A percentile compares a stretch with the other conserved stretches of the same genome.
Conservation (phyloP, 2,797 vertebrate species). For the Aldrovandia affinis region DNA sequence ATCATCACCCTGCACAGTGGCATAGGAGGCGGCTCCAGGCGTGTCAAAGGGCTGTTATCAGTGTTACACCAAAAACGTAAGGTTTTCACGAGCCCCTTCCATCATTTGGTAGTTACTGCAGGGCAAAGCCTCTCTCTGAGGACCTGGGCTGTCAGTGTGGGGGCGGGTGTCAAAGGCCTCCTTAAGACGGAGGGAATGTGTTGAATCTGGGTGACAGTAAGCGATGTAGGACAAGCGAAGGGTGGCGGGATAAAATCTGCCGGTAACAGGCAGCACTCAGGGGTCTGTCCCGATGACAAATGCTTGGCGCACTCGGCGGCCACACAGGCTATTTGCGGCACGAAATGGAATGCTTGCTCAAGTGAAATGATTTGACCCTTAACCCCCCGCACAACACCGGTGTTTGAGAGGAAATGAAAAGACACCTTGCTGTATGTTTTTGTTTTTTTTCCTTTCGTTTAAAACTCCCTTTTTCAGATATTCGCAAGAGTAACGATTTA, state of each 20-base stretch:
- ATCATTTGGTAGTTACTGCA: slow-evolving; percentile 3
- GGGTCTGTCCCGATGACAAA: slow-evolving; percentile 39
- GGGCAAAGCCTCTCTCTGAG: neutral
- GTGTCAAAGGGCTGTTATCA: slow-evolving; percentile 27
- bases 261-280: slow-evolving; percentile 31
- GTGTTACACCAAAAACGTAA: neutral
- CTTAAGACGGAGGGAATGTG: slow-evolving; percentile 11
- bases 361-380: slow-evolving; percentile 37
- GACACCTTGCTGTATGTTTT: neutral
- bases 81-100: slow-evolving; percentile 15
- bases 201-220: slow-evolving; percentile 10
- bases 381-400: neutral
- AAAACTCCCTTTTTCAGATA: neutral
- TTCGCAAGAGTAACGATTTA: neutral
- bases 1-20: slow-evolving; percentile 24
- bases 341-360: slow-evolving; percentile 33
- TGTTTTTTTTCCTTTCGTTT: too few relatives aligned
- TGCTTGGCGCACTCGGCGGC: slow-evolving; percentile 18
- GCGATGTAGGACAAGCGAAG: slow-evolving; percentile 21
- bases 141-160: neutral
- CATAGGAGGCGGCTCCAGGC: neutral
- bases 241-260: slow-evolving; percentile 19
- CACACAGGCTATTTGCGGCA: slow-evolving; percentile 34
- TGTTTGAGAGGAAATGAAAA: slow-evolving; percentile 21
- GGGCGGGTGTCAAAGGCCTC: slow-evolving; percentile 17